Conservation (phyloP, 2,113 vertebrate species). For the Gadus chalcogrammus region DNA sequence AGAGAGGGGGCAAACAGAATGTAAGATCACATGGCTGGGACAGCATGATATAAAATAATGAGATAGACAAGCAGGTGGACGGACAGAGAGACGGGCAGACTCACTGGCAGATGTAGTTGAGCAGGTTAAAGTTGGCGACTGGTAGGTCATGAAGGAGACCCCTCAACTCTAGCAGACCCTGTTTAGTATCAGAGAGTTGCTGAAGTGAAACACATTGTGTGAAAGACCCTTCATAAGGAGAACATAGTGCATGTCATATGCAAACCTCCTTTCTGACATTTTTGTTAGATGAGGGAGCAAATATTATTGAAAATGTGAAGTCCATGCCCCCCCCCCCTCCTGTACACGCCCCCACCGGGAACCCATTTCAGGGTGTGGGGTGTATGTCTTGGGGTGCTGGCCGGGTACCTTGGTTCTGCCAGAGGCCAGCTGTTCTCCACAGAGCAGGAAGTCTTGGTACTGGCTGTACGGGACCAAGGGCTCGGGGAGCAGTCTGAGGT, state of each 20-base stretch:
- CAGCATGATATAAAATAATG: not conserved
- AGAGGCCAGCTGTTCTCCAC: conserved; percentile 55
- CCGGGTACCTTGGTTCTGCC: conserved; percentile 58
- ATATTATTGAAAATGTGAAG: no score
- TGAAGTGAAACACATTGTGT: not conserved
- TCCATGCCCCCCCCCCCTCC: no score
- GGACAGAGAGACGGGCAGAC: not conserved
- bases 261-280: no score
- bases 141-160: conserved; percentile 70
- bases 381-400: not conserved
- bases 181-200: not conserved
- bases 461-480: conserved; percentile 71
- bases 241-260: no score
- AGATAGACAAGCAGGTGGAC: not conserved
- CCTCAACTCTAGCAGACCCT: conserved; percentile 68
- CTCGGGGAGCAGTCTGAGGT: conserved; percentile 77
- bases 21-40: not conserved
- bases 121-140: conserved; percentile 74
- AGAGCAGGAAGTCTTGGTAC: conserved; percentile 73
- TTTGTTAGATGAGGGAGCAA: no score
- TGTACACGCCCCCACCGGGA: no score
- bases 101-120: conserved; percentile 77
- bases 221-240: no score
- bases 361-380: not conserved
- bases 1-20: no score